Conservation (phyloP, 1,140 invertebrate species). For the Drosophila arizonae region DNA sequence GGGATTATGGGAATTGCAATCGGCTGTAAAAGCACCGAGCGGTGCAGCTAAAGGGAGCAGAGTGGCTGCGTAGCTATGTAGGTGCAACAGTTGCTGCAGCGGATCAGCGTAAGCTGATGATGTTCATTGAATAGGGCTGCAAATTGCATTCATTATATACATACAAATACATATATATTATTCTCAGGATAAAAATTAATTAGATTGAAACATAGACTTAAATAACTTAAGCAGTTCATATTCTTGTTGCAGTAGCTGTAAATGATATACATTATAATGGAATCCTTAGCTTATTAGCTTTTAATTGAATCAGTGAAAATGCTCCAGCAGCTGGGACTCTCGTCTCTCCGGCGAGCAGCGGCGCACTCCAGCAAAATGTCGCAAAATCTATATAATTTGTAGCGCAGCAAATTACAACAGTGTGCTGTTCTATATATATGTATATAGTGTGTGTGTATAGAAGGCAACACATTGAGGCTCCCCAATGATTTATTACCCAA, state of each 20-base stretch:
- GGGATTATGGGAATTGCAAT: constrained; percentile 56
- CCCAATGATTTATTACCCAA: constrained; percentile 80
- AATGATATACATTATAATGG: not conserved
- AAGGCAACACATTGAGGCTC: constrained; percentile 73
- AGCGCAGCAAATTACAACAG: constrained; percentile 70
- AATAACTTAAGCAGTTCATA: no score
- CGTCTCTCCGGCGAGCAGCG: not conserved
- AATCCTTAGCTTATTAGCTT: constrained; percentile 5
- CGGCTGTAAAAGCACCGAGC: constrained; percentile 32
- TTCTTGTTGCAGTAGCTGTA: no score
- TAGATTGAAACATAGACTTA: no score
- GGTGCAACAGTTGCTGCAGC: constrained; percentile 7
- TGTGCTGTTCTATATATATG: not conserved
- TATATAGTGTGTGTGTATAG: constrained; percentile 12
- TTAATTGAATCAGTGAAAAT: not conserved
- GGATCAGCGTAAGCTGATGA: not conserved
- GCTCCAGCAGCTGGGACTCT: not conserved
- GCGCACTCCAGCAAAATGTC: constrained; percentile 20
- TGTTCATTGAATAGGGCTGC: not conserved
- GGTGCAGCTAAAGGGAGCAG: not conserved
- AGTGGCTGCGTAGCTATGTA: not conserved
- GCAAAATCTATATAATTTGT: constrained; percentile 75
- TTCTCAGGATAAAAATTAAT: no score
- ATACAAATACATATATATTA: no score
- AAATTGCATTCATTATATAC: no score